phyloP scores from a whole-genome alignment of 2,113 vertebrate species.

The Tursiops truncatus region DNA sequence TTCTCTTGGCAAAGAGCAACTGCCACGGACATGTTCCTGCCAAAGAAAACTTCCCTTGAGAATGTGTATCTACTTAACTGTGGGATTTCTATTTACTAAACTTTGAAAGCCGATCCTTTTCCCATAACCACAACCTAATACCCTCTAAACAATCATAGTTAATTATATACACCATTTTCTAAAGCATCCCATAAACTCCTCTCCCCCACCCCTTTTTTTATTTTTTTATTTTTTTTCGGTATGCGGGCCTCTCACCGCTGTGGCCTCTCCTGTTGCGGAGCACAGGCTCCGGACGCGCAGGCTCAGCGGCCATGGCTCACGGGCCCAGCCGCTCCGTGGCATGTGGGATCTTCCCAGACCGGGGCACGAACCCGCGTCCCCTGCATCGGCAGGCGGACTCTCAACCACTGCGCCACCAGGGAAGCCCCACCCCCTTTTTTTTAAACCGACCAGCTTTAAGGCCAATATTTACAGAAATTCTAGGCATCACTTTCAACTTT shows the following conservation, averaged over 20 bases:
- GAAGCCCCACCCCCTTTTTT: too few relatives aligned
- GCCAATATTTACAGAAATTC: not conserved
- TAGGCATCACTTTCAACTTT: not conserved
- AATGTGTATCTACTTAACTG: not conserved
- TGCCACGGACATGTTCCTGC: not conserved
- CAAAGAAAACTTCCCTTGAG: not conserved
- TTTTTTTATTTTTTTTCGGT: too few relatives aligned
- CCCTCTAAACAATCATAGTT: not conserved
- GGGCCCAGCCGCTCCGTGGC: too few relatives aligned
- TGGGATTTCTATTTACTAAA: not conserved
- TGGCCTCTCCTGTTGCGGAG: too few relatives aligned
- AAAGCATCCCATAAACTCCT: not conserved
- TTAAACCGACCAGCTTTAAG: rapidly evolving
- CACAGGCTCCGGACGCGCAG: too few relatives aligned
- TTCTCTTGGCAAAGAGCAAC: not conserved
- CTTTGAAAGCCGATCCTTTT: not conserved
- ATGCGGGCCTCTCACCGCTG: too few relatives aligned
- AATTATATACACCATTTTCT: not conserved
- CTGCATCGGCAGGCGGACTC: too few relatives aligned
- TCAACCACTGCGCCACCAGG: too few relatives aligned
- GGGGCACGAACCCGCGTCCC: too few relatives aligned
- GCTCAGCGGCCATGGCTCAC: too few relatives aligned
- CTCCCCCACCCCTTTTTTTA: not conserved
- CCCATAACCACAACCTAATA: not conserved
- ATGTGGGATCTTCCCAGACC: too few relatives aligned